A percentile compares a stretch with the other conserved stretches of the same genome.
phyloP scores from a whole-genome alignment of 2,888 invertebrate genomes.

The Pycnomerus fuliginosus region DNA sequence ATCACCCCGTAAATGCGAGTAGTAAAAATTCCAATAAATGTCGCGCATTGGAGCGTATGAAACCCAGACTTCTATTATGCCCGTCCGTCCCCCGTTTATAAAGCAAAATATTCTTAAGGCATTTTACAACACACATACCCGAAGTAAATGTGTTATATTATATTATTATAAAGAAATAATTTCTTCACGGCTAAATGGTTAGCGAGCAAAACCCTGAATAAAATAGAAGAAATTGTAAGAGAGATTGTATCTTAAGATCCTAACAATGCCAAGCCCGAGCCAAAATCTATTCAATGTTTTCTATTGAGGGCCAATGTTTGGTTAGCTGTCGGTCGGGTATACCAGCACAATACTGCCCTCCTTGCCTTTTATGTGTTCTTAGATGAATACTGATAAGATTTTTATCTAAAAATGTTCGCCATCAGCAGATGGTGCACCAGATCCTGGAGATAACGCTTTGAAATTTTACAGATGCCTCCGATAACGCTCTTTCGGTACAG shows the following conservation, averaged over 20 bases:
- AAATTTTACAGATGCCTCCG: constrained; percentile 15
- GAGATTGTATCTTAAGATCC: constrained; percentile 49
- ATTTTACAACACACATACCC: constrained; percentile 31
- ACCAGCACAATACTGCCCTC: constrained; percentile 41
- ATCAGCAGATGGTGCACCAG: constrained; percentile 37
- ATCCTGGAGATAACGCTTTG: constrained; percentile 32
- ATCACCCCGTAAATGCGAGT: constrained; percentile 38
- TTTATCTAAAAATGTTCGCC: constrained; percentile 31
- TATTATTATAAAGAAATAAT: constrained; percentile 55
- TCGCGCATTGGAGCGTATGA: constrained; percentile 28
- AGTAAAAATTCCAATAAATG: constrained; percentile 32
- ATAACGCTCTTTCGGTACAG: constrained; percentile 14
- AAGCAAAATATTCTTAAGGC: constrained; percentile 26
- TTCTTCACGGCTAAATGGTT: constrained; percentile 54
- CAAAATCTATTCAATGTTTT: constrained; percentile 51
- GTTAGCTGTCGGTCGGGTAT: constrained; percentile 60
- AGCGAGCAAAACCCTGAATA: constrained; percentile 47
- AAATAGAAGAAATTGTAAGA: constrained; percentile 46
- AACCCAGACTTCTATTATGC: constrained; percentile 26
- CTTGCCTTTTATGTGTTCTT: constrained; percentile 36
- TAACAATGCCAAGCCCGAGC: constrained; percentile 47
- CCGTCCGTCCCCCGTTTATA: constrained; percentile 16
- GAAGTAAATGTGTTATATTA: constrained; percentile 50
- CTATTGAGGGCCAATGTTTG: constrained; percentile 66
- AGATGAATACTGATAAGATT: constrained; percentile 49